Percentiles rank a stretch among this genome's conserved stretches.
These are phyloP conservation scores for Theristicus caerulescens DNA, from an alignment of 2,113 vertebrate genomes.

Conservation along the genomic window DNA sequence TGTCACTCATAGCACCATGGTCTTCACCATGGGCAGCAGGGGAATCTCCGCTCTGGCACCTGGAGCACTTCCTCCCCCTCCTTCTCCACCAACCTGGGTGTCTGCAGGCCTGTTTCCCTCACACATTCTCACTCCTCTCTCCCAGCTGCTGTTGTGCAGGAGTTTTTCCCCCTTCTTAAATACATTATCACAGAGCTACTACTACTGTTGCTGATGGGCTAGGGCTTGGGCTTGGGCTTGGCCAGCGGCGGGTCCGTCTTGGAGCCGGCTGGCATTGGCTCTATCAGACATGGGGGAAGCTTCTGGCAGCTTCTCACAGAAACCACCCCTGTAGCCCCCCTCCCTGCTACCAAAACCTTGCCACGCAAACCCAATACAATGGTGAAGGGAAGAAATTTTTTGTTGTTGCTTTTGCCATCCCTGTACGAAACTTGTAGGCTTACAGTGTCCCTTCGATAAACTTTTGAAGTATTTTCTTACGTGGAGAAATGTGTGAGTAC, in stretches of 20 bases:
- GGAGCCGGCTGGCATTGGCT: not conserved
- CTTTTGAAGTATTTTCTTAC: not conserved
- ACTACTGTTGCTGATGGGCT: not conserved
- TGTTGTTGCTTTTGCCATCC: not conserved
- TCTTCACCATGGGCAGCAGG: not conserved
- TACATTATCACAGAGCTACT: not conserved
- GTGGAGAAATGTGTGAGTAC: not conserved
- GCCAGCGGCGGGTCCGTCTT: rapidly evolving
- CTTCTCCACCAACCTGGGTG: not conserved
- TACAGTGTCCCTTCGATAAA: not conserved
- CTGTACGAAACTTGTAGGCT: not conserved
- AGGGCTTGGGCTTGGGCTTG: not conserved
- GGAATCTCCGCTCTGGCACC: not conserved
- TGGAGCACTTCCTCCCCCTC: not conserved
- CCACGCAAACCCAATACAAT: not conserved
- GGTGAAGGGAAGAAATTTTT: not conserved
- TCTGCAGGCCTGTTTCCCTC: not conserved
- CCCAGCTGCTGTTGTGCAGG: not conserved
- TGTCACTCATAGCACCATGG: not conserved
- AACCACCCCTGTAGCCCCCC: not conserved
- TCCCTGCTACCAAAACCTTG: not conserved
- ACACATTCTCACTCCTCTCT: not conserved
- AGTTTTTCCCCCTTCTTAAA: not conserved
- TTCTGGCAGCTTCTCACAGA: not conserved
- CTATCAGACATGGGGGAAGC: rapidly evolving